Evolutionary conservation across 2,113 vertebrate genomes (phyloP).

Genomic region (Odobenus rosmarus): DNA sequence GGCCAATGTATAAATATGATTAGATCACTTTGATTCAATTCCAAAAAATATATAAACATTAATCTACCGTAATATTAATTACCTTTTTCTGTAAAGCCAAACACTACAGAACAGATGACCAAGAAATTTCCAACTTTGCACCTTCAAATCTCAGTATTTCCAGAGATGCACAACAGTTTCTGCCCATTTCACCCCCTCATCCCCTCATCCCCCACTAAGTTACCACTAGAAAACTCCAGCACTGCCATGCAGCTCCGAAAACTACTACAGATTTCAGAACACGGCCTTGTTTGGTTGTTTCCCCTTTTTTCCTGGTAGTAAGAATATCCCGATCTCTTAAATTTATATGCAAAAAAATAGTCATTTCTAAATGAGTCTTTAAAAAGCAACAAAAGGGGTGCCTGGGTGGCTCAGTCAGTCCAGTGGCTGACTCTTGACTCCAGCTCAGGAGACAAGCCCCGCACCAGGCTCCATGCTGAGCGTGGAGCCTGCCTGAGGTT

Average conservation of each 20-base stretch:
- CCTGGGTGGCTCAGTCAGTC: background rate
- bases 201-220: background rate
- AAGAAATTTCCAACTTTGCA: background rate
- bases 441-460: background rate
- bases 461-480: background rate
- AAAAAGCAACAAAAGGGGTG: constrained; percentile 31
- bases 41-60: constrained; percentile 25
- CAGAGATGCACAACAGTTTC: background rate
- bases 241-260: background rate
- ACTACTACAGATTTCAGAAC: background rate
- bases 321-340: constrained; percentile 34
- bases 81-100: constrained; percentile 8
- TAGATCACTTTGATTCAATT: background rate
- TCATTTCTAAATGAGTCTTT: constrained; percentile 13
- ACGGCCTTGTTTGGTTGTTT: background rate
- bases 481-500: background rate
- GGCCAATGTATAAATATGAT: background rate
- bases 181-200: background rate
- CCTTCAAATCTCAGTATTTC: constrained; percentile 6
- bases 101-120: background rate
- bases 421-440: background rate
- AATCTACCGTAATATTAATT: background rate
- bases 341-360: constrained; percentile 61
- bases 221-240: background rate
- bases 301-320: background rate